These are phyloP conservation scores for Geotrupes spiniger DNA, from an alignment of 2,888 invertebrate genomes.

Conservation along the genomic window DNA sequence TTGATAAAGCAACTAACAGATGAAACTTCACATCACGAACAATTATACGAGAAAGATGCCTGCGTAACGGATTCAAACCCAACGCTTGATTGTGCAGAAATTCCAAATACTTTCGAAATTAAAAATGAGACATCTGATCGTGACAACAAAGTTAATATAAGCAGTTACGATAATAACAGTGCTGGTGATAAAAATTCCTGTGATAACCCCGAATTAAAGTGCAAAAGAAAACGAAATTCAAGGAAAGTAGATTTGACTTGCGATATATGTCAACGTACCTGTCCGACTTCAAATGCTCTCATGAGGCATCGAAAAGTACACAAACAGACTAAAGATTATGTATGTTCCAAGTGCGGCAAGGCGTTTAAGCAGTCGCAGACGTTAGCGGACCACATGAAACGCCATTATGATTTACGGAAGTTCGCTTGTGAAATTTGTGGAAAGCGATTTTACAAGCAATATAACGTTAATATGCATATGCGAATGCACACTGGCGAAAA, in stretches of 20 bases:
- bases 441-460: conserved; percentile 24
- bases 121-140: too few species aligned
- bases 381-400: conserved; percentile 22
- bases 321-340: conserved; percentile 12
- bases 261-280: conserved; percentile 14
- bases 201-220: not conserved
- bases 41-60: too few species aligned
- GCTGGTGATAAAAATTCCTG: not conserved
- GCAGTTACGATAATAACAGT: not conserved
- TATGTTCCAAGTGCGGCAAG: conserved; percentile 25
- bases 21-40: too few species aligned
- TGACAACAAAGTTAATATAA: too few species aligned
- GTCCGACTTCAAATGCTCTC: conserved; percentile 11
- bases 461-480: conserved; percentile 25
- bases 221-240: not conserved
- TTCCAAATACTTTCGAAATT: too few species aligned
- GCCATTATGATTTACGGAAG: conserved; percentile 23
- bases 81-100: too few species aligned
- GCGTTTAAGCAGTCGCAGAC: conserved; percentile 23
- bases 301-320: conserved; percentile 15
- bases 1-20: conserved; percentile 11
- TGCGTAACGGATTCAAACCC: too few species aligned
- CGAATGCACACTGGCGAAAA: conserved; percentile 39
- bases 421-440: conserved; percentile 23
- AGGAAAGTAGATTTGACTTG: conserved; percentile 16